Evolutionary conservation across 2,888 invertebrate species (phyloP), one percentile per base, ranked within the genome.

Genomic region (Caenorhabditis becei): DNA sequence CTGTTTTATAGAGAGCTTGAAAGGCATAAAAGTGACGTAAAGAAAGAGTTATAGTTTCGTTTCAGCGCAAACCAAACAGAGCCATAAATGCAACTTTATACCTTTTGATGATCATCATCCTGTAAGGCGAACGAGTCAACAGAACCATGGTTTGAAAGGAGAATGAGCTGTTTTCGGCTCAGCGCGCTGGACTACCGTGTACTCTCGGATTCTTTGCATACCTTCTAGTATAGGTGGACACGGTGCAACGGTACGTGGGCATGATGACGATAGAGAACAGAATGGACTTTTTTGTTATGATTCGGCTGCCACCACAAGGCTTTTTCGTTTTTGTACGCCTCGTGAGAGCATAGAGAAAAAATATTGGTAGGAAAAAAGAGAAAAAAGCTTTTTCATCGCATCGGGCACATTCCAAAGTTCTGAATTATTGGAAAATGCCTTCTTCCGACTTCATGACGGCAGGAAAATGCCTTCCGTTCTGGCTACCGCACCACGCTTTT

Each of bases 321-420:
- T 44, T 44, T 58, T 51, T 72, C 62, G 56, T 47, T 63, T 59
- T 75, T 75, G 75, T 75, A 75, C 63, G 58, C 35, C 44, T 67
- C 47, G 59, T 75, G 75, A 66, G 59, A 66, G 63, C 41, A 65
- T 14, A 56, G 32, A 24, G 44, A 26, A 59, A 59, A 74, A 65
- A 74, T 54, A 65, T 62, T 54, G 72, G 65, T 24, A 51, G 65
- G 47, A 23, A 23, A 18, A 32, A 63, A 23, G 20, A 11, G 24
- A 28, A 61, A 62, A 72, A 56, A 74, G 59, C 49, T n/a, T 66
- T 61, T 66, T 54, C 41, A 28, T 56, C 37, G 4, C 51, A 58
- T 35, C 49, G 51, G 41, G 58, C 66, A 44, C 75, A 75, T 75
- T 75, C 75, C 75, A 75, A 75, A 75, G 75, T 75, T 75, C 75